A percentile compares a stretch with the other conserved stretches of the same genome.
Evolutionary conservation across 2,113 vertebrate species (phyloP).

Genomic region (Saimiri boliviensis): DNA sequence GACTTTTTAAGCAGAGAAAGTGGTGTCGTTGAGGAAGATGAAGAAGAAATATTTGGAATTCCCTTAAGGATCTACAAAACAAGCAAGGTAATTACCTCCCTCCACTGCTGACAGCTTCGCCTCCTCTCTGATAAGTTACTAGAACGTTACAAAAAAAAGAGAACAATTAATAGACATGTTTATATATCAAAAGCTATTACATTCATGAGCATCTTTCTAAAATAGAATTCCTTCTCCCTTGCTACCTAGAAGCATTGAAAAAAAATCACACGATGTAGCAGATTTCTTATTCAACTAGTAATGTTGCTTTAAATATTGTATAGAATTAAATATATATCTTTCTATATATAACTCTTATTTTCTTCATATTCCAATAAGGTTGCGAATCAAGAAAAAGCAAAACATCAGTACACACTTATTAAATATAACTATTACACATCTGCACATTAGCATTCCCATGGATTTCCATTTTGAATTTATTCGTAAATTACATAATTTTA

Average conservation of each 20-base stretch:
- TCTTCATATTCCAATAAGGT: background rate
- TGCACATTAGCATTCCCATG: background rate
- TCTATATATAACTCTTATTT: background rate
- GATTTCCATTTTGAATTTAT: constrained; percentile 17
- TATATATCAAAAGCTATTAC: constrained; percentile 13
- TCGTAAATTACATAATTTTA: background rate
- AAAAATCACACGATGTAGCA: background rate
- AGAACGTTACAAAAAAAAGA: constrained; percentile 76
- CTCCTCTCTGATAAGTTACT: constrained; percentile 99
- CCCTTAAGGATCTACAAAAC: constrained; percentile 53
- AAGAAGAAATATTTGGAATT: constrained; percentile 27
- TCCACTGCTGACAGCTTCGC: constrained; percentile 97
- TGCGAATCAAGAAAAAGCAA: constrained; percentile 6
- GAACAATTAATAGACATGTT: constrained; percentile 67
- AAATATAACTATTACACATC: background rate
- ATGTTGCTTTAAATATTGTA: background rate
- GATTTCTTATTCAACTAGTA: background rate
- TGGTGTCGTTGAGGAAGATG: background rate
- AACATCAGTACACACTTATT: background rate
- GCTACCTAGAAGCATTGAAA: background rate
- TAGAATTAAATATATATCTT: background rate
- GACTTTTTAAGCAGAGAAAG: background rate
- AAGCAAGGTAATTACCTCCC: constrained; percentile 92
- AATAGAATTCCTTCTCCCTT: background rate
- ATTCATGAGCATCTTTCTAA: constrained; percentile 10